Evolutionary conservation across 2,113 vertebrate species (phyloP), one percentile per base, ranked within the genome.

Genomic region (Microtus pennsylvanicus): DNA sequence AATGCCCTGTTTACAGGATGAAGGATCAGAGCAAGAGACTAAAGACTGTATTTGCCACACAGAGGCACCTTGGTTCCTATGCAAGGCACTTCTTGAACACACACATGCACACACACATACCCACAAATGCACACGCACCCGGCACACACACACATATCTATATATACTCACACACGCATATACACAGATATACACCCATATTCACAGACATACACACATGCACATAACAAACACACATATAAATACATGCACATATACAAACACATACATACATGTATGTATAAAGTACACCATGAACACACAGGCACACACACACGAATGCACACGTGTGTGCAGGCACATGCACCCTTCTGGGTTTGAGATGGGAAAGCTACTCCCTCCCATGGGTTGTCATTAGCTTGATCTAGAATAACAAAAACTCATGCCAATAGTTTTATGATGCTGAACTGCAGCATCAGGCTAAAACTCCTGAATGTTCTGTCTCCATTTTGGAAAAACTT

Each of bases 401-500:
- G 4, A 87, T 42, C 30, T 55, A 86, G 58, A 22, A 87, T 47
- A 17, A 12, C 42, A 47, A 52, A n/a, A 89, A 55, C 6, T 87
- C 61, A 85, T 47, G 67, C n/a, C 38, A 63, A 22, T 21, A 52
- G 28, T 69, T 92, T 81, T 83, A 75, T 50, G 22, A 88, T 67
- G 12, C 22, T 70, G 22, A 58, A n/a, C 13, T 70, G 63, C 19
- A 78, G 65, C 12, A 52, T 5, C 67, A 77, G 0, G 35, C 80
- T 70, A 74, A 90, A 90, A 95, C 45, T 50, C 19, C 30, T 70
- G 45, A 61, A 55, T 45, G n/a, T 65, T 61, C 24, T 89, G 35
- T 70, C 74, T 70, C 28, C 72, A 69, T 35, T 83, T 70, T 93
- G 13, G 50, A 50, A 26, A 90, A 85, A 97, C 61, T 42, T 83